These are phyloP conservation scores for Oceanodroma leucorhoa DNA, from an alignment of 2,797 vertebrate genomes.

Conservation along the genomic window DNA sequence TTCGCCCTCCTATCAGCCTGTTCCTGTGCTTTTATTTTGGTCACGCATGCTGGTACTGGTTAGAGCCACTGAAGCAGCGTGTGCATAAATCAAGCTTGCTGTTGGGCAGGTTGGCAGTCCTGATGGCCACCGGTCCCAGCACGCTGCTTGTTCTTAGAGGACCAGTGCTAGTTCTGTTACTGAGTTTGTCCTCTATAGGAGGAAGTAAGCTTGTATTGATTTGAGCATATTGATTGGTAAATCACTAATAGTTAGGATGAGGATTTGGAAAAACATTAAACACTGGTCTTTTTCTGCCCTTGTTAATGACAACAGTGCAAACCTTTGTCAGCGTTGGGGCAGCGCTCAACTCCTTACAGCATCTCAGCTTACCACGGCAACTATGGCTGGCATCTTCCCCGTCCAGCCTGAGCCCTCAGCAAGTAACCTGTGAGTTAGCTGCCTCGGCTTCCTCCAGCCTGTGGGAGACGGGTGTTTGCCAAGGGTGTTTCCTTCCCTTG, in stretches of 20 bases:
- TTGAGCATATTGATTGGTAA: not conserved
- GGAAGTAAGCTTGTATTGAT: not conserved
- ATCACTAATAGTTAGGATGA: not conserved
- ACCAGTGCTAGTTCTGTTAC: not conserved
- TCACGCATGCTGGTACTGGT: fast-evolving
- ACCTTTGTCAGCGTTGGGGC: not conserved
- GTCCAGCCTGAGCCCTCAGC: not conserved
- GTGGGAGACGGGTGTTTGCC: fast-evolving
- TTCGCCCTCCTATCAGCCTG: not conserved
- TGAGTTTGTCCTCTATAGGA: not conserved
- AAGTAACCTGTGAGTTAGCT: not conserved
- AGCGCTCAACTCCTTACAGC: not conserved
- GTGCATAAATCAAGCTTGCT: not conserved
- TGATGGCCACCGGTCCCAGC: fast-evolving
- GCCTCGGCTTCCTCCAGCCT: not conserved
- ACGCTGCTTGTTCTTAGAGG: fast-evolving
- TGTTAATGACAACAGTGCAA: not conserved
- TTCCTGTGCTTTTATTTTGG: not conserved
- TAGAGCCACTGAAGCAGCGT: not conserved
- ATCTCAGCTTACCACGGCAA: not conserved
- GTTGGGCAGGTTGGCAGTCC: not conserved
- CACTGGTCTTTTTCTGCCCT: not conserved
- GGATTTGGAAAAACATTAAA: not conserved
- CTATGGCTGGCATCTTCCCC: not conserved
- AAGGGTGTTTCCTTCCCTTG: not conserved